Evolutionary conservation across 1,140 invertebrate species (phyloP).

Genomic region (Elymnias hypermnestra): DNA sequence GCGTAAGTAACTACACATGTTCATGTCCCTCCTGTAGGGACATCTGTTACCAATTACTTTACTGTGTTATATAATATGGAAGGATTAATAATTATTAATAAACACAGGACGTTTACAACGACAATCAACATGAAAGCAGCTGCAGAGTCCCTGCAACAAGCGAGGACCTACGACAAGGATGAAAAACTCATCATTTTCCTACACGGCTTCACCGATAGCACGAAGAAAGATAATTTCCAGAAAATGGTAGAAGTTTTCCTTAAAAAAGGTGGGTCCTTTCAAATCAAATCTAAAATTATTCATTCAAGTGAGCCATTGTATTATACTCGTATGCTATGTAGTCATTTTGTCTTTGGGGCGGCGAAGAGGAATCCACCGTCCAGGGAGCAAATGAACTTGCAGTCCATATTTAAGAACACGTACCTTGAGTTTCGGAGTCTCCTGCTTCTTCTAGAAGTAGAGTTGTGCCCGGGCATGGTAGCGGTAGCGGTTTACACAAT

Average conservation of each 20-base stretch:
- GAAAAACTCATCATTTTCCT: slow-evolving; percentile 49
- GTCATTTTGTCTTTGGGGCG: too few species aligned
- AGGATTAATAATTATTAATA: not conserved
- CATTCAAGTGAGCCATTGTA: not conserved
- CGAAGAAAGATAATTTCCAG: not conserved
- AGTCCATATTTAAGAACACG: too few species aligned
- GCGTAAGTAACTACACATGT: not conserved
- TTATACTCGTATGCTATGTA: not conserved
- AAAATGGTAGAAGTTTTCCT: not conserved
- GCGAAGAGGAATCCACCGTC: too few species aligned
- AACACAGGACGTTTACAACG: slow-evolving; percentile 23
- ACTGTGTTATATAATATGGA: not conserved
- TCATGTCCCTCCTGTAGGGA: not conserved
- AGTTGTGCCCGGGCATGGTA: too few species aligned
- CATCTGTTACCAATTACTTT: not conserved
- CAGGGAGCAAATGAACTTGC: too few species aligned
- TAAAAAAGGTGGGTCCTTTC: not conserved
- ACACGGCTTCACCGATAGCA: slow-evolving; percentile 36
- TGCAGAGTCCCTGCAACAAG: slow-evolving; percentile 21
- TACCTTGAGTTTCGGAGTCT: too few species aligned
- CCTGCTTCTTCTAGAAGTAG: too few species aligned
- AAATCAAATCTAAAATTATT: not conserved
- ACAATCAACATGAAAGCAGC: slow-evolving; percentile 38
- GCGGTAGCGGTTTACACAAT: too few species aligned
- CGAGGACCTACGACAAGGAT: slow-evolving; percentile 22